Evolutionary conservation across 2,113 vertebrate genomes (phyloP).

Genomic region (Aptenodytes patagonicus): DNA sequence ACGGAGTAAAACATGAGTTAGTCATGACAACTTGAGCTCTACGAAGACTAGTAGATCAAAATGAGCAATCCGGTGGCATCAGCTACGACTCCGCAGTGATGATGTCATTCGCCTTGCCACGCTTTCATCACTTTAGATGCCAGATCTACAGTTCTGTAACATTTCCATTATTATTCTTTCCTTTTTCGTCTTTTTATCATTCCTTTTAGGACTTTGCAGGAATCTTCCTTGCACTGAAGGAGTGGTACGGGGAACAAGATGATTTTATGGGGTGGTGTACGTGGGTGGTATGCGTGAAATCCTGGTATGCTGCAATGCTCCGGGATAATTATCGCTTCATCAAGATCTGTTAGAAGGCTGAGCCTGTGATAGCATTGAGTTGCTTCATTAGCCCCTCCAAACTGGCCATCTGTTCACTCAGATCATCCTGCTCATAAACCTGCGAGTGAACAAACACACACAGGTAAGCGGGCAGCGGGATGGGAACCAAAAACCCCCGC

Average conservation of each 20-base stretch:
- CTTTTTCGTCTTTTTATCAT: not conserved
- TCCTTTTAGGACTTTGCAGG: not conserved
- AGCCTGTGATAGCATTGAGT: slow-evolving; percentile 95
- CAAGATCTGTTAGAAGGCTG: slow-evolving; percentile 83
- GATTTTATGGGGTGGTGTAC: not conserved
- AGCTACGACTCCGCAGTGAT: not conserved
- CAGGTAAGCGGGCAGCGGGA: not conserved
- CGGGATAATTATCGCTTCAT: not conserved
- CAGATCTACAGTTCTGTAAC: not conserved
- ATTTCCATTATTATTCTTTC: not conserved
- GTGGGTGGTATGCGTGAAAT: slow-evolving; percentile 50
- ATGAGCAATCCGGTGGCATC: slow-evolving; percentile 1
- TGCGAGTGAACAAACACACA: slow-evolving; percentile 43
- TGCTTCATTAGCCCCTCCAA: slow-evolving; percentile 97
- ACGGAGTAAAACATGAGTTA: not conserved
- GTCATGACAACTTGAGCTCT: not conserved
- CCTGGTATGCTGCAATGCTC: slow-evolving; percentile 65
- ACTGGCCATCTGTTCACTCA: slow-evolving; percentile 97
- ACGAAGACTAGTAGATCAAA: not conserved
- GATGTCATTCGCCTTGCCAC: not conserved
- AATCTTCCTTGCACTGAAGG: not conserved
- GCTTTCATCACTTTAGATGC: not conserved
- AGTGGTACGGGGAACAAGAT: not conserved
- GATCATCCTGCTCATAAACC: slow-evolving; percentile 95
- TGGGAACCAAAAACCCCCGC: fast-evolving